Conservation (phyloP, 2,113 vertebrate species). For the Serilophus lunatus region DNA sequence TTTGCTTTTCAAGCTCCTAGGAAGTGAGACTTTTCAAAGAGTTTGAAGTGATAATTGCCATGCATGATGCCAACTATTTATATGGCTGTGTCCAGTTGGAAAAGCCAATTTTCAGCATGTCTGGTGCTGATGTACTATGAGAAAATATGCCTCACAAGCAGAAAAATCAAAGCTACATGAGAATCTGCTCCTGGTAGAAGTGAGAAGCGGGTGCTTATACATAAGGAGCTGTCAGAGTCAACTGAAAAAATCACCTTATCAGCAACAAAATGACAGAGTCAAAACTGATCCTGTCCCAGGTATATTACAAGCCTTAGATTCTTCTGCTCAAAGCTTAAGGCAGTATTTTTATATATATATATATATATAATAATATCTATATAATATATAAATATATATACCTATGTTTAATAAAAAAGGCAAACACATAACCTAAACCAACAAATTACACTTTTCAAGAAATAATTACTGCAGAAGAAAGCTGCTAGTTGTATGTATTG, state of each 20-base stretch:
- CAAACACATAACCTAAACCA: background rate
- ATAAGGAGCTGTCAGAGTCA: background rate
- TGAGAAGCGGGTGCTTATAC: background rate
- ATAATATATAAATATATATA: no score
- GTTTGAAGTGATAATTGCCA: conserved; percentile 3
- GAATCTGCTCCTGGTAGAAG: background rate
- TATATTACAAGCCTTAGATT: background rate
- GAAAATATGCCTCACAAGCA: background rate
- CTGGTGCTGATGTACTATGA: background rate
- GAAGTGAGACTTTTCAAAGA: background rate
- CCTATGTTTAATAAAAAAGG: background rate
- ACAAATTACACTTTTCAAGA: background rate
- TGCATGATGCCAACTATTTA: background rate
- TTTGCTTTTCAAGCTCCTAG: background rate
- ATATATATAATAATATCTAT: no score
- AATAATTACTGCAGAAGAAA: background rate
- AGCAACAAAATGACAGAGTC: background rate
- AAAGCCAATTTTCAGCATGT: conserved; percentile 42
- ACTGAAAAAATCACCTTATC: background rate
- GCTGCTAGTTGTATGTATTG: background rate
- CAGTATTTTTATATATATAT: background rate
- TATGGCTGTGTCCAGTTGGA: background rate
- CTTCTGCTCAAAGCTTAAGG: background rate
- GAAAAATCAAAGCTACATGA: conserved; percentile 1
- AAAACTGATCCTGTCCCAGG: background rate